Evolutionary conservation across 2,797 vertebrate genomes (phyloP).

Genomic region (Ptychobarbus kaznakovi): DNA sequence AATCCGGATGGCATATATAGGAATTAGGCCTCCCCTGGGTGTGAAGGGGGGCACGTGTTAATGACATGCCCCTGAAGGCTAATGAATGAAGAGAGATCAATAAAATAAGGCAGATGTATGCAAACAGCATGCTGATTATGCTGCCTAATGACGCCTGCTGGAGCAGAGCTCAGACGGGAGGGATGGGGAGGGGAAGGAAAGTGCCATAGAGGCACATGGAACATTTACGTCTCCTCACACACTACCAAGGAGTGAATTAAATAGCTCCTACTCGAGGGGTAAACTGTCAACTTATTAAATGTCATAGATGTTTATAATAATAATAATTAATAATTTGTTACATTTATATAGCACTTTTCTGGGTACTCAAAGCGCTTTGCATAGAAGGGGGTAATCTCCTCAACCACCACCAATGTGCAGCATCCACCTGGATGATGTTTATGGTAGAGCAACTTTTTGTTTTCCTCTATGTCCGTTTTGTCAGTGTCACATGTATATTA

Average conservation of each 20-base stretch:
- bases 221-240: conserved; percentile 35
- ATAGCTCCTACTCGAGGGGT: conserved; percentile 13
- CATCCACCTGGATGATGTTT: not conserved
- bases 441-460: not conserved
- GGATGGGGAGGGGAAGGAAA: conserved; percentile 53
- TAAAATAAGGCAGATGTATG: conserved; percentile 86
- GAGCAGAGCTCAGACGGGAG: conserved; percentile 62
- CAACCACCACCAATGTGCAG: too few relatives aligned
- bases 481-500: not conserved
- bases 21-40: conserved; percentile 83
- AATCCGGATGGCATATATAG: conserved; percentile 80
- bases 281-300: conserved; percentile 21
- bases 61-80: conserved; percentile 84
- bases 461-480: not conserved
- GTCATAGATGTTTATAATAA: not conserved
- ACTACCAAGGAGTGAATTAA: conserved; percentile 12
- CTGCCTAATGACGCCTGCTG: conserved; percentile 78
- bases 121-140: conserved; percentile 86
- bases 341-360: too few relatives aligned
- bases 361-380: too few relatives aligned
- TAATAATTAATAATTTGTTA: too few relatives aligned
- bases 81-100: conserved; percentile 85
- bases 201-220: conserved; percentile 36
- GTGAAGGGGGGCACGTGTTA: conserved; percentile 78
- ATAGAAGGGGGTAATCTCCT: too few relatives aligned